A percentile compares a stretch with the other conserved stretches of the same genome.
Evolutionary conservation across 2,888 invertebrate genomes (phyloP).

Genomic region (Agrochola circellaris): DNA sequence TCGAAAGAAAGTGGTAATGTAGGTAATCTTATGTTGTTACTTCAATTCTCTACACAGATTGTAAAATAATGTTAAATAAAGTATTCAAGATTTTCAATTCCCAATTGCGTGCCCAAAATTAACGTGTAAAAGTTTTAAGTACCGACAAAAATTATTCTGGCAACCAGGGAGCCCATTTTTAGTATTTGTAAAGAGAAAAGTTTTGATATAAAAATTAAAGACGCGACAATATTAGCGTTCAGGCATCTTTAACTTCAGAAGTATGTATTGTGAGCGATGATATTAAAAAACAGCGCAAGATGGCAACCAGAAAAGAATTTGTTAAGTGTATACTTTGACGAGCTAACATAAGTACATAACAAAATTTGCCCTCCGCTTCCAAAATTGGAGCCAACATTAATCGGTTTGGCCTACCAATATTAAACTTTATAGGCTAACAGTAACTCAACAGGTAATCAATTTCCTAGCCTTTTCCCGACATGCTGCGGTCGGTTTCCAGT

Average conservation of each 20-base stretch:
- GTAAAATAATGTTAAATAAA: neutral
- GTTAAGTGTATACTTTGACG: neutral
- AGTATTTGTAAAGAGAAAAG: constrained; percentile 18
- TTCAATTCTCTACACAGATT: too few species aligned
- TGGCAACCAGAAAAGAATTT: constrained; percentile 6
- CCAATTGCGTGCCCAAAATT: constrained; percentile 38
- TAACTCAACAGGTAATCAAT: constrained; percentile 17
- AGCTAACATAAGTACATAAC: neutral
- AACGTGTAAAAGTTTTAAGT: constrained; percentile 42
- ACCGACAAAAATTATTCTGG: constrained; percentile 14
- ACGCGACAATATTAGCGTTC: constrained; percentile 7
- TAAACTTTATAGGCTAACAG: constrained; percentile 4
- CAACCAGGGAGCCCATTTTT: constrained; percentile 11
- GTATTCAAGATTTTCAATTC: constrained; percentile 20
- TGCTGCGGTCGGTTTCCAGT: neutral
- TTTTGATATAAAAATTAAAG: constrained; percentile 37
- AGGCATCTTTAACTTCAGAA: constrained; percentile 10
- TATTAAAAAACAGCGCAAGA: constrained; percentile 32
- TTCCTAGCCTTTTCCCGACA: neutral
- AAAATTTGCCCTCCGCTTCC: neutral
- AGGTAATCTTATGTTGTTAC: too few species aligned
- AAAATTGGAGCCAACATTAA: neutral
- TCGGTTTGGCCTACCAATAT: neutral
- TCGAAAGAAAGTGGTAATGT: too few species aligned
- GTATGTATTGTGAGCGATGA: constrained; percentile 3